Percentiles rank a stretch among this genome's conserved stretches.
phyloP scores from a whole-genome alignment of 2,888 invertebrate species.

The Pogonocherus hispidulus region DNA sequence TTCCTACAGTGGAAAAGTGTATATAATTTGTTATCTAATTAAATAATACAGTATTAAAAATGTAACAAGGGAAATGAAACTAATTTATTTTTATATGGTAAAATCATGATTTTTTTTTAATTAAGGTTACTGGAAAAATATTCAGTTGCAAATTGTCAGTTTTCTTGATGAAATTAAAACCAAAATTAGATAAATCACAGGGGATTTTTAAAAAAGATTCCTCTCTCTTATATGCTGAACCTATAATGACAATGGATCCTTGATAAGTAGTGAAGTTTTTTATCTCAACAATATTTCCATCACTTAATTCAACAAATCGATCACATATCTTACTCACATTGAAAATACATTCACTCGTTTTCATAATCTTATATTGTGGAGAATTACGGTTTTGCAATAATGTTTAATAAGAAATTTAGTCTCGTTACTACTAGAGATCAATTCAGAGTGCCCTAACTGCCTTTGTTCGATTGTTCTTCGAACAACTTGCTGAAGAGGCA shows the following conservation, averaged over 20 bases:
- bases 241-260: background rate
- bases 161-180: constrained; percentile 2
- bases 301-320: constrained; percentile 21
- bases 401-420: background rate
- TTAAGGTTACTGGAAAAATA: background rate
- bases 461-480: background rate
- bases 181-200: constrained; percentile 10
- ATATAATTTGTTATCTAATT: background rate
- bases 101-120: constrained; percentile 14
- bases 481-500: constrained; percentile 10
- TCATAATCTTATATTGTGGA: constrained; percentile 25
- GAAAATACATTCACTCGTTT: constrained; percentile 16
- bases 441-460: background rate
- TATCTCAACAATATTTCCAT: constrained; percentile 27
- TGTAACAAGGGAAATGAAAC: constrained; percentile 25
- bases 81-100: constrained; percentile 11
- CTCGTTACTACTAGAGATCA: background rate
- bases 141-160: background rate
- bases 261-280: constrained; percentile 28
- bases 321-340: constrained; percentile 23
- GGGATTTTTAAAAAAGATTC: constrained; percentile 22
- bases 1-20: too few relatives aligned
- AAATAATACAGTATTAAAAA: constrained; percentile 1
- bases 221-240: background rate
- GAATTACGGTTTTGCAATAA: background rate